These are phyloP conservation scores for Megaceryle maxima DNA, from an alignment of 2,113 vertebrate genomes.

Conservation along the genomic window DNA sequence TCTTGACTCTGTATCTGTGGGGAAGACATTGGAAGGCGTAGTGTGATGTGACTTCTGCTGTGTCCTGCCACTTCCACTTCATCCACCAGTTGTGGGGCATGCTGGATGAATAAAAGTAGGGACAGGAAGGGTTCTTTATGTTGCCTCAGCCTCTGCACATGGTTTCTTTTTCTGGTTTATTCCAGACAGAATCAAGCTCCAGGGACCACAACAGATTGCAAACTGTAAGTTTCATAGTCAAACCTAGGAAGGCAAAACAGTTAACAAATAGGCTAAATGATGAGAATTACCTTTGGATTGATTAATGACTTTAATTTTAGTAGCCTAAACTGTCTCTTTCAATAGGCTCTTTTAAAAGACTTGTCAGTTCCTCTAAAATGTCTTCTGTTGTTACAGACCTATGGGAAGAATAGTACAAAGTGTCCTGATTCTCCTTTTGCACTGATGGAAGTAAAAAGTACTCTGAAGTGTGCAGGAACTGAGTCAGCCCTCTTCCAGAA, in stretches of 20 bases:
- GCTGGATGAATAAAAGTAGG: not conserved
- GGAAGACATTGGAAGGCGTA: not conserved
- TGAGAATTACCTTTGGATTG: not conserved
- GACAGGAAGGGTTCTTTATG: not conserved
- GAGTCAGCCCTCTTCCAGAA: not conserved
- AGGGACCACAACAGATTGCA: not conserved
- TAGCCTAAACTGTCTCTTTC: not conserved
- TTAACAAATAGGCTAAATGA: not conserved
- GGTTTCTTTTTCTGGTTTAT: not conserved
- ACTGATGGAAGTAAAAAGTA: not conserved
- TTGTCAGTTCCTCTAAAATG: not conserved
- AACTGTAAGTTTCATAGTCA: not conserved
- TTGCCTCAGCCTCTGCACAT: not conserved
- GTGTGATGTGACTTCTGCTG: not conserved
- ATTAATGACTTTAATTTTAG: slow-evolving; percentile 25
- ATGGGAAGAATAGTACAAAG: not conserved
- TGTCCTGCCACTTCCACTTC: not conserved
- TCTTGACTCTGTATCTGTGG: not conserved
- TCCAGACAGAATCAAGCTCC: not conserved
- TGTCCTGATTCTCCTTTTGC: slow-evolving; percentile 21
- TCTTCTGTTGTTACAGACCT: not conserved
- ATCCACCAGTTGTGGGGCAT: not conserved
- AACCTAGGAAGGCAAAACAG: not conserved
- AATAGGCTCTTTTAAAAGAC: not conserved
- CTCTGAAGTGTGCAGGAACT: not conserved